A percentile compares a stretch with the other conserved stretches of the same genome.
phyloP scores from a whole-genome alignment of 2,888 invertebrate species.

The Yponomeuta cagnagella region DNA sequence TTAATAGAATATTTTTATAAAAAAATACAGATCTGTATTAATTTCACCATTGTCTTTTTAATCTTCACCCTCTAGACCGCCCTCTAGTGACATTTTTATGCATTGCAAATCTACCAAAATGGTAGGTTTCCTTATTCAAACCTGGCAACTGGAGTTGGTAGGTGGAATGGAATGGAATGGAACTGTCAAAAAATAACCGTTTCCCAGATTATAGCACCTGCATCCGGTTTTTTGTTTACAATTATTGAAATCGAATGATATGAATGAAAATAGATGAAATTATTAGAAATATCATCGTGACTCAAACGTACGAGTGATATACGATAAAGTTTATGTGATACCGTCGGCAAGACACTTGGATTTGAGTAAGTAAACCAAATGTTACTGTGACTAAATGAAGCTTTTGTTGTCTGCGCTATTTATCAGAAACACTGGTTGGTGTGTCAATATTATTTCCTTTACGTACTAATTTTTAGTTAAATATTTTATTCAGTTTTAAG shows the following conservation, averaged over 20 bases:
- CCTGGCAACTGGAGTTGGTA: neutral
- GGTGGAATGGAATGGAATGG: neutral
- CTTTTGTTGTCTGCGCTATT: too few relatives aligned
- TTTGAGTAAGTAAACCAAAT: neutral
- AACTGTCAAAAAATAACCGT: constrained; percentile 48
- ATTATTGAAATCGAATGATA: constrained; percentile 35
- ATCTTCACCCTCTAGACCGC: neutral
- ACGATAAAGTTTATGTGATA: neutral
- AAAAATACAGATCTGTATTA: neutral
- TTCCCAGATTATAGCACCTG: constrained; percentile 40
- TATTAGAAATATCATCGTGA: neutral
- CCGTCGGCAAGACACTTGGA: neutral
- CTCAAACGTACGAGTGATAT: neutral
- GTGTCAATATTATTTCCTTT: too few relatives aligned
- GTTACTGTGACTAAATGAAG: too few relatives aligned
- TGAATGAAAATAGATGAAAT: constrained; percentile 39
- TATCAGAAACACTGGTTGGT: too few relatives aligned
- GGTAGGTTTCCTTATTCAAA: neutral
- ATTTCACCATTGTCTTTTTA: neutral
- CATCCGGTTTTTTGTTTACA: constrained; percentile 49
- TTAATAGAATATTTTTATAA: constrained; percentile 16
- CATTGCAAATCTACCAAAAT: neutral
- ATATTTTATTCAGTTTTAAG: too few relatives aligned
- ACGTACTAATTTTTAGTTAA: too few relatives aligned
- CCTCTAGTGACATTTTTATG: neutral